Percentiles rank a stretch among this genome's conserved stretches.
phyloP scores from a whole-genome alignment of 1,140 invertebrate genomes.

The Cotesia chilonis region DNA sequence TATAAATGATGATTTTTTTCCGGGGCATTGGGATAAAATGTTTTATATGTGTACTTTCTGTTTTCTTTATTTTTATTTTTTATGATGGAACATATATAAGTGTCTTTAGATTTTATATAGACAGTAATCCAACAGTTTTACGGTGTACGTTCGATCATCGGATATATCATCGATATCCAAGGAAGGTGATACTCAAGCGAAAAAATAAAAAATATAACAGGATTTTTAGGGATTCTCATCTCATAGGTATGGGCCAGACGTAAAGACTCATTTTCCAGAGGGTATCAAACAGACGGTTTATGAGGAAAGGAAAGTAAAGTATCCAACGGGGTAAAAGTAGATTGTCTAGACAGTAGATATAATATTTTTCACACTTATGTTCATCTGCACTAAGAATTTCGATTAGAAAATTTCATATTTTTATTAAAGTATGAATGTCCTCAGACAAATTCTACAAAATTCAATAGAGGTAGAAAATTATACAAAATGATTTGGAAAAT shows the following conservation, averaged over 20 bases:
- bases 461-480: too few species aligned
- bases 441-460: too few species aligned
- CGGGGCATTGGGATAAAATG: neutral
- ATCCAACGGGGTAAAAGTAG: too few species aligned
- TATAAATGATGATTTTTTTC: neutral
- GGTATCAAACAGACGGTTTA: slow-evolving; percentile 18
- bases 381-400: too few species aligned
- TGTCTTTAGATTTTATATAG: neutral
- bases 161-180: slow-evolving; percentile 26
- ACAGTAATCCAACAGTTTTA: slow-evolving; percentile 34
- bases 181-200: slow-evolving; percentile 1
- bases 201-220: neutral
- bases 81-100: too few species aligned
- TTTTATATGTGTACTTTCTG: neutral
- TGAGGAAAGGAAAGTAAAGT: neutral
- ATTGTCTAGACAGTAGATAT: too few species aligned
- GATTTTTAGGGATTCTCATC: slow-evolving; percentile 15
- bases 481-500: too few species aligned
- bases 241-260: neutral
- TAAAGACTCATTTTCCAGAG: slow-evolving; percentile 35
- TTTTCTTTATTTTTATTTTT: neutral
- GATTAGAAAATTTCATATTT: too few species aligned
- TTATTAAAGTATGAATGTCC: too few species aligned
- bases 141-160: slow-evolving; percentile 33
- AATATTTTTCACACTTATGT: too few species aligned